Conservation (phyloP, 2,113 vertebrate species). For the Thalassarche chlororhynchos region DNA sequence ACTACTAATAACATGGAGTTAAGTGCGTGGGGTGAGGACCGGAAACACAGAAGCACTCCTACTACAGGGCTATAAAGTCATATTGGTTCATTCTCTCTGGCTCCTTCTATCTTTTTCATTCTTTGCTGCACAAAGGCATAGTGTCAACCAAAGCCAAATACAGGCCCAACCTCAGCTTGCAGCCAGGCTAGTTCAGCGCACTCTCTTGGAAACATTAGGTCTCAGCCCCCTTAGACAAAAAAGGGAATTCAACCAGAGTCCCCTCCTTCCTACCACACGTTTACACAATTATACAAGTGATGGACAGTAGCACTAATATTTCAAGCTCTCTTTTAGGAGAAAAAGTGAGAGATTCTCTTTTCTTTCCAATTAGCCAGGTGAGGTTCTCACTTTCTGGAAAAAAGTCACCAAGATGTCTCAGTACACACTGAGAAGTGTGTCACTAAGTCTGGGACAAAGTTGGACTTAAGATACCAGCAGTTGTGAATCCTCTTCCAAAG, state of each 20-base stretch:
- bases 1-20: background rate
- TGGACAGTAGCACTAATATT: background rate
- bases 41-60: background rate
- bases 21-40: background rate
- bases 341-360: background rate
- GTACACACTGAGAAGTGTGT: background rate
- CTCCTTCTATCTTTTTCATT: background rate
- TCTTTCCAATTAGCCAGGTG: background rate
- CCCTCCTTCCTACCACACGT: background rate
- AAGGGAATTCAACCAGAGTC: background rate
- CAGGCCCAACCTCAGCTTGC: background rate
- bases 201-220: background rate
- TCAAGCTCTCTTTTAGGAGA: background rate
- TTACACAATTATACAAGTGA: background rate
- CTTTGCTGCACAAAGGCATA: background rate
- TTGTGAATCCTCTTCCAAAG: background rate
- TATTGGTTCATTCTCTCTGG: background rate
- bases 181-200: background rate
- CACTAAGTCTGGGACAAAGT: background rate
- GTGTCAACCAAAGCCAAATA: background rate
- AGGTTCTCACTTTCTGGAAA: background rate
- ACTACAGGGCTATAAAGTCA: background rate
- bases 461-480: background rate
- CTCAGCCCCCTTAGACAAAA: background rate
- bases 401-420: background rate